Percentiles rank a stretch among this genome's conserved stretches.
Evolutionary conservation across 2,888 invertebrate genomes (phyloP).

Genomic region (Zygogramma bicolorata): DNA sequence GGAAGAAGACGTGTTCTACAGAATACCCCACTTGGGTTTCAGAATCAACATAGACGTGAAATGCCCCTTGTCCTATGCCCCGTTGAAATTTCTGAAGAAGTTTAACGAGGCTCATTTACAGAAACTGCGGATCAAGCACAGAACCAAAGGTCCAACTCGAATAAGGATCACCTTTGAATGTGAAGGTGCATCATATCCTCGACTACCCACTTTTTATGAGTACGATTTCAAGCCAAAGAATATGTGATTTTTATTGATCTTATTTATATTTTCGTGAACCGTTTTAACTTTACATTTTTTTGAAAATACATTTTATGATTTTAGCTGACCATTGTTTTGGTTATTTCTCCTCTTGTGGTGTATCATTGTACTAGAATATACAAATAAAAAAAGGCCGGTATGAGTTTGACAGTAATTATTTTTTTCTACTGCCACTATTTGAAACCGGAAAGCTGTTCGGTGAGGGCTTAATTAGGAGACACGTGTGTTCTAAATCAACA

Average conservation of each 20-base stretch:
- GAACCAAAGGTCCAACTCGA: conserved; percentile 41
- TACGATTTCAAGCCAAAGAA: conserved; percentile 48
- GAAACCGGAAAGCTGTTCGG: no score
- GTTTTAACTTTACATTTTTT: conserved; percentile 27
- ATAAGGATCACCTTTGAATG: conserved; percentile 56
- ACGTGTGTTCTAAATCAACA: no score
- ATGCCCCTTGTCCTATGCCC: conserved; percentile 57
- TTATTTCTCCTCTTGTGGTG: no score
- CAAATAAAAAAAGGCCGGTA: no score
- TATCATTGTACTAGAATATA: no score
- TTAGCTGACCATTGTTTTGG: background rate
- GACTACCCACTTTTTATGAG: conserved; percentile 54
- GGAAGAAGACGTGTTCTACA: conserved; percentile 46
- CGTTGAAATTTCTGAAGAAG: conserved; percentile 48
- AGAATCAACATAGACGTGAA: conserved; percentile 53
- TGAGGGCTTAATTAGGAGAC: no score
- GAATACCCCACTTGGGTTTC: conserved; percentile 54
- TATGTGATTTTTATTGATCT: conserved; percentile 29
- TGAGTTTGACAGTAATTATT: no score
- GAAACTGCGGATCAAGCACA: conserved; percentile 28
- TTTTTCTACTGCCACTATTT: no score
- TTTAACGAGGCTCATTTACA: conserved; percentile 32
- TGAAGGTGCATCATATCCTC: conserved; percentile 56
- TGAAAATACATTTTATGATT: conserved; percentile 24
- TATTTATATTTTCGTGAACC: conserved; percentile 29